Percentiles rank a stretch among this genome's conserved stretches.
These are phyloP conservation scores for Centrocercus urophasianus DNA, from an alignment of 2,113 vertebrate species.

Conservation along the genomic window DNA sequence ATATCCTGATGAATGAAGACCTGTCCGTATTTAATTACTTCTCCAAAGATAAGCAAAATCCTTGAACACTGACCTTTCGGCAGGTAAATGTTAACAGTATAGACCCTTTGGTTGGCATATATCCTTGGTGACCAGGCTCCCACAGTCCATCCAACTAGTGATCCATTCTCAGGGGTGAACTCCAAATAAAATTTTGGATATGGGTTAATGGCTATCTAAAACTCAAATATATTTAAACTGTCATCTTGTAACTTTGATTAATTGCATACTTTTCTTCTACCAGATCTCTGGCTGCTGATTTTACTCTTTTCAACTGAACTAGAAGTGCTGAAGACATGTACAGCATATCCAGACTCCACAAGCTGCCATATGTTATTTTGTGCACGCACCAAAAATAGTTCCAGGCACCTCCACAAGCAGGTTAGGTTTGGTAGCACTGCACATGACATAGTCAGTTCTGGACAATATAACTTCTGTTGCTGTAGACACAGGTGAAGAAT, in stretches of 20 bases:
- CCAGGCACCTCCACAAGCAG: not conserved
- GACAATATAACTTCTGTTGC: not conserved
- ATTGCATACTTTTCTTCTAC: not conserved
- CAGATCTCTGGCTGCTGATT: not conserved
- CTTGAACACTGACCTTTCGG: not conserved
- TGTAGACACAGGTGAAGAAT: not conserved
- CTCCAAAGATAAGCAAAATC: not conserved
- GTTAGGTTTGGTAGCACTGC: not conserved
- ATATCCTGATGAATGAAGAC: not conserved
- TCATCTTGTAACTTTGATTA: not conserved
- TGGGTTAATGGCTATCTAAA: not conserved
- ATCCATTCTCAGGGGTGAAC: not conserved
- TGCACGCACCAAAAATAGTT: not conserved
- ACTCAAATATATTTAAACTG: not conserved
- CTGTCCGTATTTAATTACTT: not conserved
- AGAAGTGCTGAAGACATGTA: not conserved
- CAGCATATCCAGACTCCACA: not conserved
- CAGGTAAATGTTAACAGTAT: not conserved
- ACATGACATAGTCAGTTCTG: fast-evolving
- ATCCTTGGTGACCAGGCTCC: not conserved
- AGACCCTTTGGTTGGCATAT: not conserved
- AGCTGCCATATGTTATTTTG: not conserved
- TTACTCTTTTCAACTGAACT: not conserved
- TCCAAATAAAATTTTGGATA: not conserved
- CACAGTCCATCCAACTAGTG: not conserved